phyloP scores from a whole-genome alignment of 1,140 invertebrate genomes.

The Drosophila jambulina region DNA sequence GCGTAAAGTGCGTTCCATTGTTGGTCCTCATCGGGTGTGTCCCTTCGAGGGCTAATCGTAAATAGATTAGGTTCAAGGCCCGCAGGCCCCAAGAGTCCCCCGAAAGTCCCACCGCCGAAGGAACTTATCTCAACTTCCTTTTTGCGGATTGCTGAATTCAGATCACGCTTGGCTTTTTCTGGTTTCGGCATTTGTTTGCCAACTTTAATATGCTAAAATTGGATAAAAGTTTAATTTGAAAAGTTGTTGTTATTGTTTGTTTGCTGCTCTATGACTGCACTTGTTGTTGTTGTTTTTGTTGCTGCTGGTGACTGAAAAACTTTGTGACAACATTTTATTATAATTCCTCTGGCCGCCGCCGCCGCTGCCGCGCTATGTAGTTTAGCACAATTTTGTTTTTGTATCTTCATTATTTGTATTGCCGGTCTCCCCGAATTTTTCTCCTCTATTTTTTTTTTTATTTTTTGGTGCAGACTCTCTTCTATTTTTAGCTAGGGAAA shows the following conservation, averaged over 20 bases:
- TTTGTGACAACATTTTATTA: conserved; percentile 84
- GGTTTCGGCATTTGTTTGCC: conserved; percentile 45
- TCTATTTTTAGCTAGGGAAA: conserved; percentile 59
- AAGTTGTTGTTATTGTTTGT: conserved; percentile 80
- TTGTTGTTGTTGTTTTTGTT: conserved; percentile 23
- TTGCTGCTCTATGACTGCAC: conserved; percentile 17
- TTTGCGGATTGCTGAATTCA: conserved; percentile 45
- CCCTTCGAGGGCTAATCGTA: conserved; percentile 35
- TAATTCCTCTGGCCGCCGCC: conserved; percentile 63
- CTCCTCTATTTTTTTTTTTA: conserved; percentile 4
- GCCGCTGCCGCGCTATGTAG: conserved; percentile 34
- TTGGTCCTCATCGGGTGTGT: conserved; percentile 5
- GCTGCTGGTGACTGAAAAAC: conserved; percentile 55
- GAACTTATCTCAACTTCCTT: conserved; percentile 16
- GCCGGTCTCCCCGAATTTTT: conserved; percentile 22
- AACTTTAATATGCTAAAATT: conserved; percentile 80
- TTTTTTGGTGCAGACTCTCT: conserved; percentile 38
- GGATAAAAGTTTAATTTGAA: conserved; percentile 82
- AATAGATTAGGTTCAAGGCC: conserved; percentile 39
- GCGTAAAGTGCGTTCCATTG: conserved; percentile 56
- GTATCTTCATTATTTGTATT: conserved; percentile 83
- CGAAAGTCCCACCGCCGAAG: background rate
- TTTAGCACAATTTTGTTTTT: conserved; percentile 75
- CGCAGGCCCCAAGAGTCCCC: background rate
- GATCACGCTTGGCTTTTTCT: conserved; percentile 55